phyloP scores from a whole-genome alignment of 92 coral and sea anemone species.

The Bergia puertoricense region DNA sequence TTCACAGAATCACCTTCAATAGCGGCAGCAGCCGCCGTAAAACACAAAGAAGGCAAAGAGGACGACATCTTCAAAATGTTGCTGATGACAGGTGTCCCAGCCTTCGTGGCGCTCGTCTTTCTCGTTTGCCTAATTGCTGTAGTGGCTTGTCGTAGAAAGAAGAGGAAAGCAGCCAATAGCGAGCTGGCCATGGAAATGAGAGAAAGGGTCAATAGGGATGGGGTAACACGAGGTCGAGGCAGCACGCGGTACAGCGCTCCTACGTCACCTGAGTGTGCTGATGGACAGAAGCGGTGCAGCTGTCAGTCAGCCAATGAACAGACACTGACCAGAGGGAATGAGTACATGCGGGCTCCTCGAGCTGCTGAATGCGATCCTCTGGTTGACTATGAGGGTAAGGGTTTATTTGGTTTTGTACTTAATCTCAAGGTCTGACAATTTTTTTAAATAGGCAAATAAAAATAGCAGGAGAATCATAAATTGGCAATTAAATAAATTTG shows the following conservation, averaged over 20 bases:
- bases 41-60: conserved; percentile 6
- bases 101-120: conserved; percentile 30
- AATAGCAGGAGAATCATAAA: no score
- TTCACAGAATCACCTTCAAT: background rate
- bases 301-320: conserved; percentile 23
- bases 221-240: conserved; percentile 41
- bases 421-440: background rate
- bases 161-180: conserved; percentile 13
- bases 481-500: no score
- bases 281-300: conserved; percentile 33
- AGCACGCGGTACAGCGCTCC: conserved; percentile 45
- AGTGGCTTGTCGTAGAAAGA: conserved; percentile 26
- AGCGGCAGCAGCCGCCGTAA: conserved; percentile 12
- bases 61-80: conserved; percentile 24
- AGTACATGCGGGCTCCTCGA: conserved; percentile 25
- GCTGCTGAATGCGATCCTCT: conserved; percentile 29
- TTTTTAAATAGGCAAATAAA: background rate
- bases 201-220: conserved; percentile 8
- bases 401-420: background rate
- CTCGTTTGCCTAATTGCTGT: conserved; percentile 23
- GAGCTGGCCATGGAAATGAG: conserved; percentile 20
- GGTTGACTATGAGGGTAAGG: conserved; percentile 35
- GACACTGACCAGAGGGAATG: conserved; percentile 35
- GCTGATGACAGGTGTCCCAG: conserved; percentile 40
- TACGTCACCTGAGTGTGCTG: background rate